Evolutionary conservation across 2,113 vertebrate genomes (phyloP), one percentile per base, ranked within the genome.

Genomic region (Hippocampus abdominalis): DNA sequence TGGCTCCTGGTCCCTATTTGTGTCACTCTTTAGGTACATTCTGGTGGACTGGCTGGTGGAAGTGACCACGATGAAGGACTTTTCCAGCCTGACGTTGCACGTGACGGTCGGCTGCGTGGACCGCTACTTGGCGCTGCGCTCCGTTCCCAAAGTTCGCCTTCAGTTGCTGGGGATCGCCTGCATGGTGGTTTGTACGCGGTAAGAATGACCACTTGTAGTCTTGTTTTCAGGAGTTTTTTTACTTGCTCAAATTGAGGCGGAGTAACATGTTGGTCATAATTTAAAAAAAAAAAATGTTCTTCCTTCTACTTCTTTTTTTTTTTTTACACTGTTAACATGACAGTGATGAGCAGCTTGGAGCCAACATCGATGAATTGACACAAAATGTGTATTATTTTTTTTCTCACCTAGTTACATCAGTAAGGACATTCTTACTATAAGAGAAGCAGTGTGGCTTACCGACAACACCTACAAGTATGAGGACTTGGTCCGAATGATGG

Each of bases 391-490:
- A 48, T 54, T 6, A 1, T 49, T 23, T 36, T 1, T 16, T 42
- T 23, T 29, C 1, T 62, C 66, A 57, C 66, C 51, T 32, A 92
- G 90, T 60, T 93, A 98, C 77, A 93, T 96, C 67, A 98, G 95
- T 87, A 97, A 96, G 86, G 97, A 99, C 73, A 99, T 99, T 78
- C 77, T 99, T 86, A 99, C 97, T 0, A 98, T 99, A 72, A 91
- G 97, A 0, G 97, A 99, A 87, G 97, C 97, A 0, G 97, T 99
- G 53, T 99, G 97, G 97, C 94, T 99, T 57, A 99, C 97, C 0
- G 97, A 99, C 90, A 99, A 99, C 89, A 98, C 97, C 0, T 98
- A 99, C 85, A 98, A 97, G 81, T 99, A 99, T 0, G 97, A 99
- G 71, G 97, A 99, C 80, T 77, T 99, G 79, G 97, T 99, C 48